These are phyloP conservation scores for Periphyllus acericola DNA, from an alignment of 2,888 invertebrate genomes.

Conservation along the genomic window DNA sequence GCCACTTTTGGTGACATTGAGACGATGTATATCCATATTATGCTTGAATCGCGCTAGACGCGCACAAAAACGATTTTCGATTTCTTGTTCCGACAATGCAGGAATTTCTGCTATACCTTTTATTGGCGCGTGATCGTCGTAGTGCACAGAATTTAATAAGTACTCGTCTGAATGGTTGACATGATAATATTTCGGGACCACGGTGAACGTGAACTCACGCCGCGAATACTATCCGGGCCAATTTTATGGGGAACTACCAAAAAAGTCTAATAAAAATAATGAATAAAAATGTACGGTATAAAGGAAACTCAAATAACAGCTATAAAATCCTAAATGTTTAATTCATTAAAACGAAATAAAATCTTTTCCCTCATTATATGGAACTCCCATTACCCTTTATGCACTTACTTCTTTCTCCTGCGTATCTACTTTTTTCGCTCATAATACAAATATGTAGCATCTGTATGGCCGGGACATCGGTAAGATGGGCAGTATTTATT, in stretches of 20 bases:
- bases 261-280: neutral
- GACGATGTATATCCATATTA: too few species aligned
- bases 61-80: too few species aligned
- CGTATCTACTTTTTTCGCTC: neutral
- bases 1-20: too few species aligned
- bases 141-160: too few species aligned
- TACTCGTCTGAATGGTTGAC: too few species aligned
- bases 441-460: neutral
- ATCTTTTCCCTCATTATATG: neutral
- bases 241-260: neutral
- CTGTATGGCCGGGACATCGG: neutral
- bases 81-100: too few species aligned
- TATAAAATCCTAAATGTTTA: neutral
- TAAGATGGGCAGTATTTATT: neutral
- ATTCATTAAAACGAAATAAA: slow-evolving; percentile 2
- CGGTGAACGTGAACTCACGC: neutral
- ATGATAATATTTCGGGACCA: too few species aligned
- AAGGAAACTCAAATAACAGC: neutral
- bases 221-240: neutral
- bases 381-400: neutral
- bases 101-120: too few species aligned
- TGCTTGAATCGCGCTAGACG: too few species aligned
- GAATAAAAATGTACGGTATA: neutral
- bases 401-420: neutral
- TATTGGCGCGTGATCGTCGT: too few species aligned